These are phyloP conservation scores for Arctia plantaginis DNA, from an alignment of 2,888 invertebrate genomes.

Conservation along the genomic window DNA sequence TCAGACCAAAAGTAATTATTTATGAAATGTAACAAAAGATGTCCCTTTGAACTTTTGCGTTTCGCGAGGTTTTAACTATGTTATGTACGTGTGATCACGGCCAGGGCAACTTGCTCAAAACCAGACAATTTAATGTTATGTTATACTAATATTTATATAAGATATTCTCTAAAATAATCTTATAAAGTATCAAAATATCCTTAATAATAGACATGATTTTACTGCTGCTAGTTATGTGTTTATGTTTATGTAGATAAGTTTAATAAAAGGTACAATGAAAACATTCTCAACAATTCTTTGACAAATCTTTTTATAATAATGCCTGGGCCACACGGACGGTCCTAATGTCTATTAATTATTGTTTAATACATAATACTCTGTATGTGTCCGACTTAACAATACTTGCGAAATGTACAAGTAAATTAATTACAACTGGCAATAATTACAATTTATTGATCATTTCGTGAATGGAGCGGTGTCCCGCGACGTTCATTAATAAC, in stretches of 20 bases:
- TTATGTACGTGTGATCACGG: too few relatives aligned
- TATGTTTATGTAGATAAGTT: not conserved
- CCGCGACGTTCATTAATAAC: constrained; percentile 50
- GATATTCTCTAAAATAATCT: too few relatives aligned
- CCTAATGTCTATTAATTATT: constrained; percentile 78
- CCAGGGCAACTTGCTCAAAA: too few relatives aligned
- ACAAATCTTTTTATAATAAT: constrained; percentile 80
- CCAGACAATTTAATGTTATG: too few relatives aligned
- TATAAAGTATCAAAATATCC: too few relatives aligned
- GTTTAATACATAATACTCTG: constrained; percentile 66
- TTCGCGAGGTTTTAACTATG: too few relatives aligned
- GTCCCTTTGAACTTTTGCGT: too few relatives aligned
- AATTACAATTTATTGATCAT: constrained; percentile 19
- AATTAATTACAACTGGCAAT: not conserved
- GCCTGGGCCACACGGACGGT: constrained; percentile 72
- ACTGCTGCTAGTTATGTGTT: too few relatives aligned
- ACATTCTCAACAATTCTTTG: constrained; percentile 66
- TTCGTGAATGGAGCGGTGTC: constrained; percentile 28
- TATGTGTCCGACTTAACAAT: constrained; percentile 59
- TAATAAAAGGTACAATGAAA: constrained; percentile 55
- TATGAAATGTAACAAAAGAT: too few relatives aligned
- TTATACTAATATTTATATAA: too few relatives aligned
- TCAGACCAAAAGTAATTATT: too few relatives aligned
- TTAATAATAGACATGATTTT: too few relatives aligned
- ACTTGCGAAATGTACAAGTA: not conserved